These are phyloP conservation scores for Melanogrammus aeglefinus DNA, from an alignment of 2,797 vertebrate species.

Conservation along the genomic window DNA sequence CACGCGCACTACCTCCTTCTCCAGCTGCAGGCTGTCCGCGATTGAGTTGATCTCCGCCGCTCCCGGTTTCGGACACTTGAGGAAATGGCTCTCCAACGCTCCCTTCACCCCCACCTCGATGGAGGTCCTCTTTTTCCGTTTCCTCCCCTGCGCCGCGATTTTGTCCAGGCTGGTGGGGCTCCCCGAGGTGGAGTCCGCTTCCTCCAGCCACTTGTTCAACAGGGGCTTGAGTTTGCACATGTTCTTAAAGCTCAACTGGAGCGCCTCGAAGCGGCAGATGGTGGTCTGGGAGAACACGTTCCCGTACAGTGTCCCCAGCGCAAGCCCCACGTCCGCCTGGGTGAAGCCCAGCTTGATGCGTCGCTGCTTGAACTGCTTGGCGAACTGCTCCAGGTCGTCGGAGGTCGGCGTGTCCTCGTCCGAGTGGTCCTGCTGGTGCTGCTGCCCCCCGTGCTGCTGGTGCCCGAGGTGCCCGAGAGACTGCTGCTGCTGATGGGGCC, in stretches of 20 bases:
- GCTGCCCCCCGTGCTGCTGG: conserved; percentile 74
- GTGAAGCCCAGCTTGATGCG: conserved; percentile 97
- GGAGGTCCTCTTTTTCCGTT: conserved; percentile 97
- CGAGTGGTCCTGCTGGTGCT: conserved; percentile 90
- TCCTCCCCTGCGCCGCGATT: conserved; percentile 95
- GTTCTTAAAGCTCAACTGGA: conserved; percentile 99
- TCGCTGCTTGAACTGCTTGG: conserved; percentile 98
- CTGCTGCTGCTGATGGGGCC: conserved; percentile 73
- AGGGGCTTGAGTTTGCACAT: conserved; percentile 99
- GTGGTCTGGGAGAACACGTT: conserved; percentile 98
- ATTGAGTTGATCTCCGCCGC: conserved; percentile 95
- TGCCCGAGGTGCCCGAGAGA: conserved; percentile 60
- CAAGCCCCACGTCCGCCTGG: conserved; percentile 92
- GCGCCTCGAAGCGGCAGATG: conserved; percentile 98
- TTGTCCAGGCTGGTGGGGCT: conserved; percentile 98
- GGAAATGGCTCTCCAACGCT: conserved; percentile 97
- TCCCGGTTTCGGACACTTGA: conserved; percentile 96
- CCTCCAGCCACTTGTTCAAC: conserved; percentile 99
- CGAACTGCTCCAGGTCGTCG: conserved; percentile 98
- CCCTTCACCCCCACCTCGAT: conserved; percentile 98
- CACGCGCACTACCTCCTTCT: conserved; percentile 98
- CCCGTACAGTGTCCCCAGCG: conserved; percentile 90
- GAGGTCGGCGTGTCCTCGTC: conserved; percentile 98
- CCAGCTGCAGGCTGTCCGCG: conserved; percentile 96
- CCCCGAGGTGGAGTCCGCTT: conserved; percentile 95